Percentiles rank a stretch among this genome's conserved stretches.
Conservation (phyloP, 2,113 vertebrate species). For the Grallaria varia region DNA sequence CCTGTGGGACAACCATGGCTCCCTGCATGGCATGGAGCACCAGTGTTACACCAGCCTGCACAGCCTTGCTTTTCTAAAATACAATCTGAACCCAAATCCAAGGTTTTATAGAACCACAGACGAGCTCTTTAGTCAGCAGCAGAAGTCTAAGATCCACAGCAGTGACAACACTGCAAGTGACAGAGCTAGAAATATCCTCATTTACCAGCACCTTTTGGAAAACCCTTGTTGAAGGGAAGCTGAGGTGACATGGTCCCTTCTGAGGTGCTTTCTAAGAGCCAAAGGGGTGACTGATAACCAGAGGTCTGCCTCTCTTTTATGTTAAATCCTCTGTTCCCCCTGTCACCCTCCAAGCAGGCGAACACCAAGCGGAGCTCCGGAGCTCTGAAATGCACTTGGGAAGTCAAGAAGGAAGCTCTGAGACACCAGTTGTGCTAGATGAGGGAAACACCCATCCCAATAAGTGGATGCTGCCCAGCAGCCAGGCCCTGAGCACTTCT, state of each 20-base stretch:
- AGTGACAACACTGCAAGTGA: not conserved
- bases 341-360: not conserved
- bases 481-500: not conserved
- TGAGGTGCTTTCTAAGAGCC: not conserved
- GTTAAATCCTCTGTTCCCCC: not conserved
- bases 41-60: not conserved
- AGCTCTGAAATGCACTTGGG: accelerated
- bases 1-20: not conserved
- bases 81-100: not conserved
- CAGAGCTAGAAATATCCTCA: not conserved
- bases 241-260: accelerated
- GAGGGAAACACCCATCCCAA: not conserved
- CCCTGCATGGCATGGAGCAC: not conserved
- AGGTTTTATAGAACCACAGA: not conserved
- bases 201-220: not conserved
- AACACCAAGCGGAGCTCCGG: accelerated
- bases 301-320: not conserved
- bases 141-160: not conserved
- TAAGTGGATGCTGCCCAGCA: not conserved
- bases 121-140: not conserved
- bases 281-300: not conserved
- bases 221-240: not conserved
- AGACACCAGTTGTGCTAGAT: not conserved
- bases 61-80: not conserved
- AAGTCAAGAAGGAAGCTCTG: not conserved